Evolutionary conservation across 1,140 invertebrate species (phyloP), one percentile per base, ranked within the genome.

Genomic region (Amyelois transitella): DNA sequence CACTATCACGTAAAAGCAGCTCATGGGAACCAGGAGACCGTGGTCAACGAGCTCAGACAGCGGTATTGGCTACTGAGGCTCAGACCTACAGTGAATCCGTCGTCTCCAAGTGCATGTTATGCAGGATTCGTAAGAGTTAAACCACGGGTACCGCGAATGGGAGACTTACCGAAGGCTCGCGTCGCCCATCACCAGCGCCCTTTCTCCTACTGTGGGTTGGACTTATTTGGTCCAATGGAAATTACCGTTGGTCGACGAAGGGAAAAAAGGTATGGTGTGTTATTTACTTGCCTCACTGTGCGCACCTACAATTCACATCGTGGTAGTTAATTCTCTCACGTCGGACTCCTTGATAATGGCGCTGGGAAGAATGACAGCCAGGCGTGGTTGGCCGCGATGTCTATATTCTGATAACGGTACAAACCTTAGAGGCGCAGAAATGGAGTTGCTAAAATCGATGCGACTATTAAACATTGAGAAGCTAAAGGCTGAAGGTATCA

Each of bases 241-340:
- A 51, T 74, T n/a, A 68, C 58, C 5, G 56, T 66, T n/a, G 71
- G 67, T 4, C 43, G 74, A 24, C 43, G 68, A 0, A 55, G 53
- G 1, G 60, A 73, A 24, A 87, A 87, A 55, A 57, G 74, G 3
- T 87, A 77, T 52, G 69, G 71, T 6, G 75, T 68, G 2, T 14
- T 88, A 1, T 85, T 88, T 53, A 84, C 81, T 0, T 86, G 78
- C 49, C 52, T 78, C 0, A 69, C 72, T 0, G 65, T 71, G 6
- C 25, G 72, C n/a, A n/a, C n/a, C n/a, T 19, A 79, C 77, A 0
- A 55, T 82, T 3, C 82, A 66, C 18, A 49, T 66, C 8, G 59
- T 62, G 19, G 4, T 60, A 0, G 58, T 60, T 0, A 0, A 14
- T n/a, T 25, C 24, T 0, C 52, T 66, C 0, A 55, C 56, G 0